Evolutionary conservation across 2,888 invertebrate genomes (phyloP).

Genomic region (Azorinus chamasolen): DNA sequence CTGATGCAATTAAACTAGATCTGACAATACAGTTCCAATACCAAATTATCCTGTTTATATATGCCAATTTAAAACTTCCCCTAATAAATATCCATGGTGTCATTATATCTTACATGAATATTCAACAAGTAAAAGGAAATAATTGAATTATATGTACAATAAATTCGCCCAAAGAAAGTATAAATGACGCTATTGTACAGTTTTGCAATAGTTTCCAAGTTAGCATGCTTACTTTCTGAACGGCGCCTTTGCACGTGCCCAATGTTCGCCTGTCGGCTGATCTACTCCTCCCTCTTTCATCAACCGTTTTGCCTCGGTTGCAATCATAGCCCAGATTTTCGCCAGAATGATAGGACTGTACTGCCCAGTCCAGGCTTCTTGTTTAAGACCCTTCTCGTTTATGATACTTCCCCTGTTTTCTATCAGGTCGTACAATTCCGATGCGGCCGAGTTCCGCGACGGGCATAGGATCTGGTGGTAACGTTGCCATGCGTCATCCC

Average conservation of each 20-base stretch:
- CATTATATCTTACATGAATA: no score
- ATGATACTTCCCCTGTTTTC: conserved; percentile 70
- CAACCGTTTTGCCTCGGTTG: conserved; percentile 71
- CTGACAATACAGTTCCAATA: no score
- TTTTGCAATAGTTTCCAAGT: no score
- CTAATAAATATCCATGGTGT: no score
- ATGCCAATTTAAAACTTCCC: no score
- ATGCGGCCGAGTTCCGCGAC: conserved; percentile 64
- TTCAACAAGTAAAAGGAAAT: no score
- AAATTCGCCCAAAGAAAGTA: no score
- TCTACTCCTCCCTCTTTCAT: conserved; percentile 66
- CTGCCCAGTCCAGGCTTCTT: conserved; percentile 76
- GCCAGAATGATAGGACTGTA: conserved; percentile 78
- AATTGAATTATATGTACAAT: no score
- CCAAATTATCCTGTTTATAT: no score
- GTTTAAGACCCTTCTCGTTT: conserved; percentile 62
- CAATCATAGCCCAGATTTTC: conserved; percentile 79
- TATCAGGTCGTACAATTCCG: conserved; percentile 71
- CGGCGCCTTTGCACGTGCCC: conserved; percentile 80
- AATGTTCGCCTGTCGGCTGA: conserved; percentile 73
- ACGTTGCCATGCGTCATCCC: conserved; percentile 89
- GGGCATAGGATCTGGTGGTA: conserved; percentile 93
- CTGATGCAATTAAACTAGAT: no score
- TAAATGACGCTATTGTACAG: no score
- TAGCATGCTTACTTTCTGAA: conserved; percentile 79